These are phyloP conservation scores for Hippocampus zosterae DNA, from an alignment of 2,113 vertebrate genomes.

Conservation along the genomic window DNA sequence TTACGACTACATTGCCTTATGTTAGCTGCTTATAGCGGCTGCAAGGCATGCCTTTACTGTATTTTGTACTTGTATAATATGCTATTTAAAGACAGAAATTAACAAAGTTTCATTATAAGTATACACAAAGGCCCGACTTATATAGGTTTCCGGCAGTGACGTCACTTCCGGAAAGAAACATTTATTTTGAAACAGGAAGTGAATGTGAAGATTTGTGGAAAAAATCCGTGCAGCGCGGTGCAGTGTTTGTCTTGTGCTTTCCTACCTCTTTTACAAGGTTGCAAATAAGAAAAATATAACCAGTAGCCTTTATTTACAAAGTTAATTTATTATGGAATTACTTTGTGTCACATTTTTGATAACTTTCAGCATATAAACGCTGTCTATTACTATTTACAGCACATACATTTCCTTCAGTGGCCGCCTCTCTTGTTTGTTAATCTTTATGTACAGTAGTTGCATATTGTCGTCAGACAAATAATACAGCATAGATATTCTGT, in stretches of 20 bases:
- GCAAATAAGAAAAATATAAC: not conserved
- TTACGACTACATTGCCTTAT: too few relatives aligned
- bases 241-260: too few relatives aligned
- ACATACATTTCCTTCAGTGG: constrained; percentile 33
- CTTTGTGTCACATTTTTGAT: constrained; percentile 30
- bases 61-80: not conserved
- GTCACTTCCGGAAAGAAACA: too few relatives aligned
- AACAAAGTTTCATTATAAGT: too few relatives aligned
- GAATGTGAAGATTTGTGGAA: too few relatives aligned
- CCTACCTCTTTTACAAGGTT: too few relatives aligned
- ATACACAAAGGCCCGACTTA: too few relatives aligned
- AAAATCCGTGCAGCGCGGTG: too few relatives aligned
- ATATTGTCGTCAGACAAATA: constrained; percentile 33
- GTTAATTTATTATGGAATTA: constrained; percentile 68
- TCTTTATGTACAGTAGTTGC: constrained; percentile 22
- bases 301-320: constrained; percentile 33
- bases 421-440: constrained; percentile 13
- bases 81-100: too few relatives aligned
- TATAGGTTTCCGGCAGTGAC: too few relatives aligned
- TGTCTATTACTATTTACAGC: constrained; percentile 65
- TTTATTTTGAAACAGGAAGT: too few relatives aligned
- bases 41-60: not conserved
- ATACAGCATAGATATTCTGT: not conserved
- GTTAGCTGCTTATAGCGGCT: not conserved
- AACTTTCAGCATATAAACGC: constrained; percentile 55